Conservation (phyloP, 1,140 invertebrate species). For the Eriosoma lanigerum region DNA sequence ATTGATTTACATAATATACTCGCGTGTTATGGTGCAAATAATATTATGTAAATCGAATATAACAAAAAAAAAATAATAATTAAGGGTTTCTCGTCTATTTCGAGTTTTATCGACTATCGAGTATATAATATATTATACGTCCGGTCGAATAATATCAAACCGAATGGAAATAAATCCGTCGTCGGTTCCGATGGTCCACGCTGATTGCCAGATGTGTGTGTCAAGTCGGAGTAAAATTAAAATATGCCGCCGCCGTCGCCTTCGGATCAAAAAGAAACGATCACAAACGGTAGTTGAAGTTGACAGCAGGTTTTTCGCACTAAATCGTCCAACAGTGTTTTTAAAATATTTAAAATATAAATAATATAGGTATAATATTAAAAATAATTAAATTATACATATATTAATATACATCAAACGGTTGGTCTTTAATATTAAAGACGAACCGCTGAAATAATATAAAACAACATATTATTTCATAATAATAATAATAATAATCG, state of each 20-base stretch:
- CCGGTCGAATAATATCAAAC: slow-evolving; percentile 37
- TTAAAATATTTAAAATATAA: too few species aligned
- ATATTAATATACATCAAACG: too few species aligned
- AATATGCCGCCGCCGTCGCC: neutral
- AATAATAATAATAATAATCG: too few species aligned
- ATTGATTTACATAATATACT: too few species aligned
- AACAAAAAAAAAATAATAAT: neutral
- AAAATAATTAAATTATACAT: too few species aligned
- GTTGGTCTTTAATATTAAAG: too few species aligned
- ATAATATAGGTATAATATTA: too few species aligned
- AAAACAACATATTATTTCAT: too few species aligned
- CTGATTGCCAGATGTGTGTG: slow-evolving; percentile 27
- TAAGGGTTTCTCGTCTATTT: neutral
- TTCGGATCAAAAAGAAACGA: slow-evolving; percentile 49
- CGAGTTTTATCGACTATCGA: neutral
- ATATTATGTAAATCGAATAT: too few species aligned
- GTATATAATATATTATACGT: neutral
- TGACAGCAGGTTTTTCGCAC: slow-evolving; percentile 34
- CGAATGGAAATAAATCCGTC: slow-evolving; percentile 50
- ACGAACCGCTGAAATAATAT: too few species aligned
- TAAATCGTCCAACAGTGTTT: too few species aligned
- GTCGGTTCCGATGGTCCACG: slow-evolving; percentile 41
- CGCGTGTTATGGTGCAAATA: too few species aligned
- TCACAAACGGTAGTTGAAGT: neutral
- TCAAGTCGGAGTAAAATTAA: slow-evolving; percentile 35